phyloP scores from a whole-genome alignment of 2,888 invertebrate species.

The Phorcus lineatus region DNA sequence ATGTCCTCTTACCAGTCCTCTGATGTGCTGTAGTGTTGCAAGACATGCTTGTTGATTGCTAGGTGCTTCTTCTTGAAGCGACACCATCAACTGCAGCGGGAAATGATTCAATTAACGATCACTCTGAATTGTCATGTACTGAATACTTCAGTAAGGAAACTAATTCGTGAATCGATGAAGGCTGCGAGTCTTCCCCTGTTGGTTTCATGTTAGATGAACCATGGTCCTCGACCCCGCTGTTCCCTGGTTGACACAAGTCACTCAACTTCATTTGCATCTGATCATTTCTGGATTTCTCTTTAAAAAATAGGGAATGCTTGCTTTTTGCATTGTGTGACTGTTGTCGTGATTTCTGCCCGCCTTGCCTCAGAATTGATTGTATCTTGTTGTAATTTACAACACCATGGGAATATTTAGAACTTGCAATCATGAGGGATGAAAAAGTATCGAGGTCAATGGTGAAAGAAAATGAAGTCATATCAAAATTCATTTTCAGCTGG shows the following conservation, averaged over 20 bases:
- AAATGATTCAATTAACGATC: conserved; percentile 45
- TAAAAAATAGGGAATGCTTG: not conserved
- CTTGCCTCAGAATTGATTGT: not conserved
- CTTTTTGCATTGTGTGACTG: not conserved
- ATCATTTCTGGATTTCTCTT: conserved; percentile 1
- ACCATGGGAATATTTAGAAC: not conserved
- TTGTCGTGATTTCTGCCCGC: conserved; percentile 1
- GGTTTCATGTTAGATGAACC: not conserved
- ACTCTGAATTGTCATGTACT: conserved; percentile 42
- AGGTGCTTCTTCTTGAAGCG: conserved; percentile 1
- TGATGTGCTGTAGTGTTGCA: not conserved
- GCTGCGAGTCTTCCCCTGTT: conserved; percentile 20
- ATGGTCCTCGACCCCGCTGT: not conserved
- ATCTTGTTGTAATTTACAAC: not conserved
- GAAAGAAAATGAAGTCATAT: no score
- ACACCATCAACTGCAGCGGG: conserved; percentile 37
- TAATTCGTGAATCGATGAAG: conserved; percentile 39
- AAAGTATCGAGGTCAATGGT: not conserved
- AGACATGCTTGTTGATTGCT: no score
- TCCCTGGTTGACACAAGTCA: conserved; percentile 6
- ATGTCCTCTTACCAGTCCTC: not conserved
- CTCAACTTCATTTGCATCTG: conserved; percentile 19
- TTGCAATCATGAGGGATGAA: not conserved
- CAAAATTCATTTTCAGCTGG: no score
- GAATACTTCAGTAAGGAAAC: conserved; percentile 34